A percentile compares a stretch with the other conserved stretches of the same genome.
Conservation (phyloP, 2,797 vertebrate genomes). For the Iguana delicatissima region DNA sequence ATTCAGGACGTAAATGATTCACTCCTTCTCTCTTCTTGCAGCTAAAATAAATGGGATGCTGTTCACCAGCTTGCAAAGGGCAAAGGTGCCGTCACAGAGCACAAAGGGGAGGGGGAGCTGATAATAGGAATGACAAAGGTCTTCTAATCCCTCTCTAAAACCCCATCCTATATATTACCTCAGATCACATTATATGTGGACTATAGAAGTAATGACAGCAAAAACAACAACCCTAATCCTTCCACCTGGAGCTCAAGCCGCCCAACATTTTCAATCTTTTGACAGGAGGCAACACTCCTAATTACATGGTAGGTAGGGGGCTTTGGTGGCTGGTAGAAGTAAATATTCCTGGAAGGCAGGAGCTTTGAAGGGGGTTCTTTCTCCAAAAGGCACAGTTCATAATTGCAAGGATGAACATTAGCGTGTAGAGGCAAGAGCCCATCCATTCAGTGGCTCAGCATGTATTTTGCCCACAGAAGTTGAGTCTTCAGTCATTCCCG, state of each 20-base stretch:
- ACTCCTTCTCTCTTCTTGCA: constrained; percentile 17
- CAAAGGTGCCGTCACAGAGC: not conserved
- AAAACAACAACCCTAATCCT: not conserved
- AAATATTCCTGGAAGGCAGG: not conserved
- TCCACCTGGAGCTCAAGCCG: not conserved
- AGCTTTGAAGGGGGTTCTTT: not conserved
- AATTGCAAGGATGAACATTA: not conserved
- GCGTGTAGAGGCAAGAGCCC: not conserved
- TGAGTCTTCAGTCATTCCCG: too few relatives aligned
- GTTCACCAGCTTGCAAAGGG: not conserved
- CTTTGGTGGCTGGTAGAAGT: not conserved
- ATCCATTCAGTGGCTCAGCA: not conserved
- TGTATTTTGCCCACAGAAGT: too few relatives aligned
- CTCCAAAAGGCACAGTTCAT: not conserved
- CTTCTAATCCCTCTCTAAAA: not conserved
- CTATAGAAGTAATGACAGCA: not conserved
- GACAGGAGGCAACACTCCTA: not conserved
- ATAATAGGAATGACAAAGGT: not conserved
- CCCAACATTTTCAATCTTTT: not conserved
- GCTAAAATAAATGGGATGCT: constrained; percentile 13
- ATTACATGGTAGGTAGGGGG: not conserved
- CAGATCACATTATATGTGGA: not conserved
- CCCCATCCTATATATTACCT: not conserved
- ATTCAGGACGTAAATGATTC: constrained; percentile 24
- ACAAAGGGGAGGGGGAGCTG: too few relatives aligned